These are phyloP conservation scores for Chamaetylas fuelleborni DNA, from an alignment of 2,113 vertebrate species.

Conservation along the genomic window DNA sequence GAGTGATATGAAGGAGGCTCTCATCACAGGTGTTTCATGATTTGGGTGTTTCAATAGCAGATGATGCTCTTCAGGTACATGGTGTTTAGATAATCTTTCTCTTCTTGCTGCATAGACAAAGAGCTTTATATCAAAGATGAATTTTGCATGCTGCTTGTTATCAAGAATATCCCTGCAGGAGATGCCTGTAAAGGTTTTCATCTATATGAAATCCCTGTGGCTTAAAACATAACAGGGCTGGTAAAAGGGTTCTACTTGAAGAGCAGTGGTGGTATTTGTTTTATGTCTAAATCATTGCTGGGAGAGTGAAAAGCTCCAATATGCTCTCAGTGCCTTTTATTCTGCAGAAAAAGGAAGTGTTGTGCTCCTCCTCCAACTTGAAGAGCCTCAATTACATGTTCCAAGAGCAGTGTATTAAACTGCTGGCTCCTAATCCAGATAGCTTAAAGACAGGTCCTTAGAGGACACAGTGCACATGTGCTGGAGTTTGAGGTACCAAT, in stretches of 20 bases:
- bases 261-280: not conserved
- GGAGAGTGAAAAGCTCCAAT: not conserved
- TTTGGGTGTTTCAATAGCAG: not conserved
- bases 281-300: not conserved
- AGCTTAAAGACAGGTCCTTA: not conserved
- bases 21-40: not conserved
- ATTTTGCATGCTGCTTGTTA: not conserved
- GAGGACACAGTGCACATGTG: not conserved
- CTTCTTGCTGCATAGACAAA: not conserved
- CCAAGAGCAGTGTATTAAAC: not conserved
- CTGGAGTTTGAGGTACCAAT: not conserved
- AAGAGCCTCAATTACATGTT: not conserved
- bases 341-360: not conserved
- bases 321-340: not conserved
- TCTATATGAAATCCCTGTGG: not conserved
- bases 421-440: not conserved
- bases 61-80: not conserved
- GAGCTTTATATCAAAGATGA: not conserved
- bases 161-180: not conserved
- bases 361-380: not conserved
- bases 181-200: not conserved
- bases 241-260: not conserved
- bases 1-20: not conserved
- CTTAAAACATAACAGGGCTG: not conserved
- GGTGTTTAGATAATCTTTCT: not conserved